Percentiles rank a stretch among this genome's conserved stretches.
phyloP scores from a whole-genome alignment of 2,888 invertebrate genomes.

The Eledone cirrhosa region DNA sequence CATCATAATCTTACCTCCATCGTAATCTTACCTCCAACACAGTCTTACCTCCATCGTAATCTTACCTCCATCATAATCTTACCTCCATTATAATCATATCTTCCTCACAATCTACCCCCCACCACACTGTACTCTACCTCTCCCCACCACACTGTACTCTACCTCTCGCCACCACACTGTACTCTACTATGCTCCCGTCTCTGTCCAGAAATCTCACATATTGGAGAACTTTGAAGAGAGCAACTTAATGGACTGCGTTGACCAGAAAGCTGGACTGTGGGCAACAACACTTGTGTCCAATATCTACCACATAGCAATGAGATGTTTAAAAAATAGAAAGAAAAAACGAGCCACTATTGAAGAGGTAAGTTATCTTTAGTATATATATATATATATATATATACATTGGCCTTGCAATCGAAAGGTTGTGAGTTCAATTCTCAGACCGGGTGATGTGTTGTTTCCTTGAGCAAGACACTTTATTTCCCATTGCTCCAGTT shows the following conservation, averaged over 20 bases:
- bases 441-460: neutral
- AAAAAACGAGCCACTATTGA: conserved; percentile 73
- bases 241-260: conserved; percentile 71
- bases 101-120: too few species aligned
- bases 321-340: conserved; percentile 71
- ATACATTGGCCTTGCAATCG: neutral
- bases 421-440: too few species aligned
- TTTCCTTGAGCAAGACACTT: neutral
- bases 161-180: too few species aligned
- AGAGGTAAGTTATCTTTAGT: conserved; percentile 36
- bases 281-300: conserved; percentile 68
- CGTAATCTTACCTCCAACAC: too few species aligned
- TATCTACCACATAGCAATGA: conserved; percentile 71
- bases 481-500: too few species aligned
- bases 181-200: neutral
- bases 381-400: neutral
- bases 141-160: too few species aligned
- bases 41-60: too few species aligned
- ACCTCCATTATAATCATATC: too few species aligned
- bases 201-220: conserved; percentile 36
- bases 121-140: too few species aligned
- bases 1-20: too few species aligned
- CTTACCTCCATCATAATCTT: too few species aligned
- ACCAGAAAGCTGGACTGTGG: conserved; percentile 72
- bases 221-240: conserved; percentile 44